A percentile compares a stretch with the other conserved stretches of the same genome.
Evolutionary conservation across 2,888 invertebrate species (phyloP).

Genomic region (Phaonia tiefii): DNA sequence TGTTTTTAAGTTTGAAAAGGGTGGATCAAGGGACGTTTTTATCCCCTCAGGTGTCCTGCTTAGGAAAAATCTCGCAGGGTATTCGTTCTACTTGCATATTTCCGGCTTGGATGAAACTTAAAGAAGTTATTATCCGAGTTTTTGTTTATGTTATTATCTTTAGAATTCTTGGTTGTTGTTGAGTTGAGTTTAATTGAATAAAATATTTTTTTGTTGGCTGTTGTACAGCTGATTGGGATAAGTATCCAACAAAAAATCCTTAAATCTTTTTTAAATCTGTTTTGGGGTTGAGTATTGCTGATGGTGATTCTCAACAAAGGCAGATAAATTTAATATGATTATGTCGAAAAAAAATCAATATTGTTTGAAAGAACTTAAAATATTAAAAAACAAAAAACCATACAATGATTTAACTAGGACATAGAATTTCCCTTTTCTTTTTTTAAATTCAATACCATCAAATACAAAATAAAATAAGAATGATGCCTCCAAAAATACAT

Average conservation of each 20-base stretch:
- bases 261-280: conserved; percentile 39
- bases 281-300: background rate
- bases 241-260: conserved; percentile 3
- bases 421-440: no score
- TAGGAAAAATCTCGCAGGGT: background rate
- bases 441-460: no score
- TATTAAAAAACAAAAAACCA: no score
- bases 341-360: no score
- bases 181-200: conserved; percentile 46
- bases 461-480: no score
- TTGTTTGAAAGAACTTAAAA: no score
- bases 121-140: conserved; percentile 10
- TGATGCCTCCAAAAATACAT: no score
- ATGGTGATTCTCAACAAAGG: conserved; percentile 27
- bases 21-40: no score
- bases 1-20: background rate
- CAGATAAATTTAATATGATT: conserved; percentile 57
- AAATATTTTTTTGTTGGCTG: conserved; percentile 34
- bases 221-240: no score
- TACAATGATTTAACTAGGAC: no score
- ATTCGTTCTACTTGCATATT: background rate
- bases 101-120: background rate
- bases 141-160: conserved; percentile 27
- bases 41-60: background rate
- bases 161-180: conserved; percentile 11